Evolutionary conservation across 2,113 vertebrate species (phyloP).

Genomic region (Meleagris gallopavo): DNA sequence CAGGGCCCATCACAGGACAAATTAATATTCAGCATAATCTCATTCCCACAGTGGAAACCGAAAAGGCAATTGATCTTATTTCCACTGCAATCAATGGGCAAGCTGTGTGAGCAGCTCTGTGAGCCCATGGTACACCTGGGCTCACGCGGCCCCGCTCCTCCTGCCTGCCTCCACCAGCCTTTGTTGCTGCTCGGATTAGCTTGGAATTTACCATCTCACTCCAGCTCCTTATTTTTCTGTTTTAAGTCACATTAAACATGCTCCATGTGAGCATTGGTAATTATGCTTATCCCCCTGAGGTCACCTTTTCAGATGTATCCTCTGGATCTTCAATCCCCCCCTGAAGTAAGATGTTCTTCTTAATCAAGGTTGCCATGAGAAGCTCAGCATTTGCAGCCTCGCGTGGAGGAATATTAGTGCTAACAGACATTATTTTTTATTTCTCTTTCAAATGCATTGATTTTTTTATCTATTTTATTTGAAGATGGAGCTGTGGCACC

Average conservation of each 20-base stretch:
- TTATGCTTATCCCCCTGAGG: neutral
- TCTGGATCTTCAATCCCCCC: neutral
- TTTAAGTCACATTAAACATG: neutral
- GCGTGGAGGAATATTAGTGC: neutral
- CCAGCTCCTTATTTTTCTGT: neutral
- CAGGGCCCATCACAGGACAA: conserved; percentile 47
- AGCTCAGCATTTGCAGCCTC: neutral
- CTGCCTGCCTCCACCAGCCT: neutral
- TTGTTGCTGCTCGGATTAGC: neutral
- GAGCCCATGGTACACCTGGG: neutral
- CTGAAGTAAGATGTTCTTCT: neutral
- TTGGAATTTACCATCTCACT: neutral
- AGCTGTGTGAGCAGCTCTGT: neutral
- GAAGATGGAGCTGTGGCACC: neutral
- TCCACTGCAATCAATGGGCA: conserved; percentile 14
- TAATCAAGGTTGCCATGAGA: neutral
- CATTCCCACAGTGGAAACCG: conserved; percentile 40
- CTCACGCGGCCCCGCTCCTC: neutral
- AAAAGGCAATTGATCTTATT: conserved; percentile 59
- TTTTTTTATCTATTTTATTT: conserved; percentile 40
- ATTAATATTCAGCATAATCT: conserved; percentile 68
- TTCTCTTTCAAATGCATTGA: conserved; percentile 50
- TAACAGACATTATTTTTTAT: conserved; percentile 20
- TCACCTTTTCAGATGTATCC: neutral
- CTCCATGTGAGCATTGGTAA: neutral